Percentiles rank a stretch among this genome's conserved stretches.
Conservation (phyloP, 53 echinoderm and acorn worm genomes). For the Mesocentrotus franciscanus region DNA sequence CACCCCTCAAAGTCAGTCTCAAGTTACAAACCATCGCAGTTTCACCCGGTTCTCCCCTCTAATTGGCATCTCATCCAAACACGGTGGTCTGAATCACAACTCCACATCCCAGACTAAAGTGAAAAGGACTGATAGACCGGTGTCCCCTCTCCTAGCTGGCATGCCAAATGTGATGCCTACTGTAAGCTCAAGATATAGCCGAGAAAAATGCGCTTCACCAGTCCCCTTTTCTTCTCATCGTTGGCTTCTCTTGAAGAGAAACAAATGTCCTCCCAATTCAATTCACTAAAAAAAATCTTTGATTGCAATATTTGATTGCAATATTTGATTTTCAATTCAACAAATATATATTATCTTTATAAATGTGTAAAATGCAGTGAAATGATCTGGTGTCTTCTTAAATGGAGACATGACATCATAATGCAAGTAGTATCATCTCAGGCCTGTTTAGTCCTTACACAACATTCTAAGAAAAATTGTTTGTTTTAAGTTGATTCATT, state of each 20-base stretch:
- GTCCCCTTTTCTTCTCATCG: conserved; percentile 79
- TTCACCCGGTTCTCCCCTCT: background rate
- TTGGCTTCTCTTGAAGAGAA: conserved; percentile 74
- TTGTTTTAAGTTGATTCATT: no score
- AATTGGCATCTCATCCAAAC: conserved; percentile 5
- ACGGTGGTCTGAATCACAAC: background rate
- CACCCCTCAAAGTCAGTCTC: background rate
- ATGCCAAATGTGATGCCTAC: conserved; percentile 55
- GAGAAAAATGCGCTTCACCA: conserved; percentile 63
- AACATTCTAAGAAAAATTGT: background rate
- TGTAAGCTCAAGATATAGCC: conserved; percentile 32
- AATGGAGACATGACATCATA: background rate
- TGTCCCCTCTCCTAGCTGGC: conserved; percentile 47
- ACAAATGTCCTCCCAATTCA: conserved; percentile 67
- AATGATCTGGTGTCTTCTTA: background rate
- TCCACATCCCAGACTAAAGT: conserved; percentile 22
- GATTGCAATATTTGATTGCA: conserved; percentile 18
- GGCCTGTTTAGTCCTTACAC: background rate
- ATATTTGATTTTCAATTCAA: background rate
- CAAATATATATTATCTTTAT: background rate
- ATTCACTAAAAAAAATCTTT: conserved; percentile 6
- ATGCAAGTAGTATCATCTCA: background rate
- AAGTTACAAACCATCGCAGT: background rate
- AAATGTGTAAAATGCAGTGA: background rate
- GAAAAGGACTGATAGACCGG: conserved; percentile 50